phyloP scores from a whole-genome alignment of 2,797 vertebrate species.

The Hydrolagus colliei region DNA sequence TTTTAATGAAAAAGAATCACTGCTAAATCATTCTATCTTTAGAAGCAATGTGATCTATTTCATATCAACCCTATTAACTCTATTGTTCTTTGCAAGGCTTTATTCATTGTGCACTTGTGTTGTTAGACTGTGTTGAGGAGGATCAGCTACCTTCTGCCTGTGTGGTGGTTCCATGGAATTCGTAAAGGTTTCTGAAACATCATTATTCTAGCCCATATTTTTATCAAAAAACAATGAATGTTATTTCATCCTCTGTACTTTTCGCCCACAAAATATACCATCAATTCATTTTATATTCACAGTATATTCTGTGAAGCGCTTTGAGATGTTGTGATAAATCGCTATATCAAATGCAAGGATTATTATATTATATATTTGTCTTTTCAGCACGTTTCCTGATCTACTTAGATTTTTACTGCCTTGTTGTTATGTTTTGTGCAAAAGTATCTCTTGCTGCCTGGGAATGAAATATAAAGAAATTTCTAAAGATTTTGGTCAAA shows the following conservation, averaged over 20 bases:
- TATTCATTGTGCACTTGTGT: background rate
- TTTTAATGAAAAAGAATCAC: too few species aligned
- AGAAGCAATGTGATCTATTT: background rate
- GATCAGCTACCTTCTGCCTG: background rate
- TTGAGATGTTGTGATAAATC: too few species aligned
- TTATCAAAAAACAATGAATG: background rate
- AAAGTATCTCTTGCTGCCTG: background rate
- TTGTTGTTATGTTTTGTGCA: too few species aligned
- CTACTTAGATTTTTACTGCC: background rate
- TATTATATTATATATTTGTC: background rate
- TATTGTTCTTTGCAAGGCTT: background rate
- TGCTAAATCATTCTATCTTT: too few species aligned
- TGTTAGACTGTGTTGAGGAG: too few species aligned
- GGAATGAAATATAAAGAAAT: slow-evolving; percentile 11
- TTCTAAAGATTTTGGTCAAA: background rate
- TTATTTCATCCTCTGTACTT: background rate
- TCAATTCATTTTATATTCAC: too few species aligned
- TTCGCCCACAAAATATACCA: too few species aligned
- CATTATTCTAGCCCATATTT: background rate
- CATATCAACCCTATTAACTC: background rate
- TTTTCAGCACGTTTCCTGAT: background rate
- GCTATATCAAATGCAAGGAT: too few species aligned
- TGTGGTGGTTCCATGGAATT: background rate
- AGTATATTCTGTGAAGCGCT: too few species aligned
- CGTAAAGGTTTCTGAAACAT: background rate